phyloP scores from a whole-genome alignment of 2,888 invertebrate genomes.

The Laspeyria flexula region DNA sequence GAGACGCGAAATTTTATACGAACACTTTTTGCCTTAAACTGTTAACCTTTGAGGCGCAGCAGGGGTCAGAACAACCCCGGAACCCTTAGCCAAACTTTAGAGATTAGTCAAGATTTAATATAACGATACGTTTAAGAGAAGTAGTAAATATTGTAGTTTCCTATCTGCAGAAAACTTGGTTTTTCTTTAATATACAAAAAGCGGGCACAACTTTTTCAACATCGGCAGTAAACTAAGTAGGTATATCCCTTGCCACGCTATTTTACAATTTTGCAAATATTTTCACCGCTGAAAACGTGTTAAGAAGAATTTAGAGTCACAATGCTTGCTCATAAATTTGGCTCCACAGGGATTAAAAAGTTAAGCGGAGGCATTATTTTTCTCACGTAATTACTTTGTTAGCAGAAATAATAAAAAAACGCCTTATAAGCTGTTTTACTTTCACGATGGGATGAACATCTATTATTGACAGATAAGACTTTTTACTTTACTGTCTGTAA shows the following conservation, averaged over 20 bases:
- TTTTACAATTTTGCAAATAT: slow-evolving; percentile 42
- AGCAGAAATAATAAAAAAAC: slow-evolving; percentile 39
- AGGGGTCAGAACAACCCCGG: slow-evolving; percentile 1
- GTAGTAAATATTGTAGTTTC: slow-evolving; percentile 12
- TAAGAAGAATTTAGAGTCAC: slow-evolving; percentile 53
- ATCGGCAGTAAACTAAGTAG: slow-evolving; percentile 29
- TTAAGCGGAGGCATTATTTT: slow-evolving; percentile 50
- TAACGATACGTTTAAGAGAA: neutral
- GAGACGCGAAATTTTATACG: slow-evolving; percentile 36
- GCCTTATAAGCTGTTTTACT: slow-evolving; percentile 39
- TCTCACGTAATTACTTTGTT: slow-evolving; percentile 52
- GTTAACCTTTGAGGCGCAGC: slow-evolving; percentile 8
- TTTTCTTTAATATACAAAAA: neutral
- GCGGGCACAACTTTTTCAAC: slow-evolving; percentile 2
- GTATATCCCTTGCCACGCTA: slow-evolving; percentile 33
- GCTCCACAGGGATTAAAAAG: slow-evolving; percentile 49
- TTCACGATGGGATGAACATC: slow-evolving; percentile 32
- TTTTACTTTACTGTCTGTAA: slow-evolving; percentile 23
- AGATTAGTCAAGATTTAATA: slow-evolving; percentile 8
- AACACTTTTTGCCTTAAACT: slow-evolving; percentile 20
- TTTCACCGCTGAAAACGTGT: slow-evolving; percentile 30
- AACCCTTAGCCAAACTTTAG: slow-evolving; percentile 5
- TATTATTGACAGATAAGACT: slow-evolving; percentile 41
- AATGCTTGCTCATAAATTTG: slow-evolving; percentile 51
- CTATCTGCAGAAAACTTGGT: neutral